Evolutionary conservation across 2,888 invertebrate species (phyloP).

Genomic region (Cerastis rubricosa): DNA sequence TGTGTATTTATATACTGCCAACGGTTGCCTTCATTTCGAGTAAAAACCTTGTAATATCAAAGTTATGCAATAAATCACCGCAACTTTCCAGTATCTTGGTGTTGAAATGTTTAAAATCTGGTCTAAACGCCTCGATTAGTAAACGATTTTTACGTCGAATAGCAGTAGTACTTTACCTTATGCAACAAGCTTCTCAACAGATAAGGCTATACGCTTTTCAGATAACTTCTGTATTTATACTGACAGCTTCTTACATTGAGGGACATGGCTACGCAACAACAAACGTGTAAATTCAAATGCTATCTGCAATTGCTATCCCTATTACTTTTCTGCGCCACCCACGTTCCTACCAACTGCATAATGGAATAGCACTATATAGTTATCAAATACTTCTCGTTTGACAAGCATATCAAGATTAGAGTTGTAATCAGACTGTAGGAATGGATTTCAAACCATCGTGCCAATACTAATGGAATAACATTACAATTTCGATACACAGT

Average conservation of each 20-base stretch:
- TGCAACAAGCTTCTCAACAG: not conserved
- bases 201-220: not conserved
- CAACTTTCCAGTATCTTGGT: not conserved
- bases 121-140: not conserved
- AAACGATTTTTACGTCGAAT: not conserved
- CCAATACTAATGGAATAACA: slow-evolving; percentile 41
- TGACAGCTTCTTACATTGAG: not conserved
- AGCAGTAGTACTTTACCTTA: not conserved
- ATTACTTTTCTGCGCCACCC: slow-evolving; percentile 11
- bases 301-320: slow-evolving; percentile 10
- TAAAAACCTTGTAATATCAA: slow-evolving; percentile 34
- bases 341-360: slow-evolving; percentile 14
- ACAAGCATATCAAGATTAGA: slow-evolving; percentile 31
- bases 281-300: slow-evolving; percentile 7
- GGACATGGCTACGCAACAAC: not conserved
- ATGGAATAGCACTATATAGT: slow-evolving; percentile 22
- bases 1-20: slow-evolving; percentile 45
- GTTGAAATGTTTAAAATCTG: slow-evolving; percentile 5
- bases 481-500: slow-evolving; percentile 3
- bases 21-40: slow-evolving; percentile 24
- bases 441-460: slow-evolving; percentile 26
- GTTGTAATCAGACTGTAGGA: not conserved
- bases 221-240: not conserved
- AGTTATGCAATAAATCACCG: slow-evolving; percentile 23
- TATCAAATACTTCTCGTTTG: slow-evolving; percentile 36